Conservation (phyloP, 2,888 invertebrate species). For the Erebia epiphron region DNA sequence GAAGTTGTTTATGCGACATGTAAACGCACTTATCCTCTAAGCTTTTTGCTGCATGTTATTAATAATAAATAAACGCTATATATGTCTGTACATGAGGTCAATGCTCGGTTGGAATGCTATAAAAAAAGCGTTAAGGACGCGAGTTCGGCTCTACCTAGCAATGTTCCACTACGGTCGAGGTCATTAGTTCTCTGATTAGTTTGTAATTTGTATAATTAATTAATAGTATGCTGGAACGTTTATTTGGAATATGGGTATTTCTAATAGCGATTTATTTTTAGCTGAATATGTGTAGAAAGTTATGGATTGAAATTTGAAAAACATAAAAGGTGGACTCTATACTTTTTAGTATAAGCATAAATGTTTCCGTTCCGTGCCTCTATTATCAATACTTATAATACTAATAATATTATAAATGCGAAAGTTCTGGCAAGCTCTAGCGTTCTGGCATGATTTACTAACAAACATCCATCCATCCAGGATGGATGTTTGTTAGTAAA, state of each 20-base stretch:
- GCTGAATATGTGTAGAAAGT: neutral
- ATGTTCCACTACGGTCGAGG: constrained; percentile 56
- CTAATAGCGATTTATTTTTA: constrained; percentile 8
- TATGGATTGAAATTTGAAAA: neutral
- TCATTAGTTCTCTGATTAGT: constrained; percentile 64
- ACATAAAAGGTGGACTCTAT: too few species aligned
- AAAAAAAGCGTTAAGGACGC: constrained; percentile 78
- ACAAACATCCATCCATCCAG: too few species aligned
- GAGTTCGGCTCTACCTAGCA: constrained; percentile 62
- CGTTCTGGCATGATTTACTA: too few species aligned
- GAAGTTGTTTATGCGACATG: constrained; percentile 40
- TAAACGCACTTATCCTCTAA: constrained; percentile 68
- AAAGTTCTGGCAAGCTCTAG: too few species aligned
- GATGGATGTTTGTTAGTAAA: too few species aligned
- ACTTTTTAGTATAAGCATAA: too few species aligned
- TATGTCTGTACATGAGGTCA: constrained; percentile 71
- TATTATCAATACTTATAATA: too few species aligned
- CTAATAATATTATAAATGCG: too few species aligned
- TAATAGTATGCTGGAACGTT: constrained; percentile 7
- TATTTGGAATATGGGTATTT: constrained; percentile 12
- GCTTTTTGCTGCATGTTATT: constrained; percentile 72
- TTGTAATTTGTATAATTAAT: constrained; percentile 51
- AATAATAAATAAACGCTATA: constrained; percentile 75
- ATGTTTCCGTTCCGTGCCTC: too few species aligned
- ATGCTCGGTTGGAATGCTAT: constrained; percentile 72